phyloP scores from a whole-genome alignment of 2,888 invertebrate species.

The Diadromus collaris region DNA sequence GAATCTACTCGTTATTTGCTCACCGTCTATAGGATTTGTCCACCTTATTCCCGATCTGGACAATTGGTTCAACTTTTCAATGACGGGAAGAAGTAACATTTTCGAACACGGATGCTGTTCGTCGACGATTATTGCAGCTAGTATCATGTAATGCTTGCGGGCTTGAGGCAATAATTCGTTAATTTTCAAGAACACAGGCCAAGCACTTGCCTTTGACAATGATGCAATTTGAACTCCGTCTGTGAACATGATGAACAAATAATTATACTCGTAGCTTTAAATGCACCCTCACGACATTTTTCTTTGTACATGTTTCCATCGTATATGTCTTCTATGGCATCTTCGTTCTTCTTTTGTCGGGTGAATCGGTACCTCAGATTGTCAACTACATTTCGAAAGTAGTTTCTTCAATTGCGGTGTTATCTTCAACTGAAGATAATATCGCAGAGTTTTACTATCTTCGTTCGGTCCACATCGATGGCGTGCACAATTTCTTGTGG shows the following conservation, averaged over 20 bases:
- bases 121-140: slow-evolving; percentile 45
- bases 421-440: slow-evolving; percentile 18
- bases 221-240: slow-evolving; percentile 30
- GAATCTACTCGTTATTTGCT: slow-evolving; percentile 36
- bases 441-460: neutral
- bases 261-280: slow-evolving; percentile 29
- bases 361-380: slow-evolving; percentile 25
- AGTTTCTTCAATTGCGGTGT: slow-evolving; percentile 2
- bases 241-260: slow-evolving; percentile 29
- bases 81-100: slow-evolving; percentile 14
- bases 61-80: slow-evolving; percentile 11
- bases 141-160: slow-evolving; percentile 34
- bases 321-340: slow-evolving; percentile 28
- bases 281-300: slow-evolving; percentile 23
- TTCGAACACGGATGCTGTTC: slow-evolving; percentile 24
- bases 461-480: neutral
- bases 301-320: slow-evolving; percentile 2
- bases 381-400: slow-evolving; percentile 9
- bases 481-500: neutral
- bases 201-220: slow-evolving; percentile 36
- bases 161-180: slow-evolving; percentile 26
- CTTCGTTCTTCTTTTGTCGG: neutral
- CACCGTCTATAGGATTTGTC: slow-evolving; percentile 1
- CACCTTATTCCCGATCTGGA: slow-evolving; percentile 37
- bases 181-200: slow-evolving; percentile 19